Percentiles rank a stretch among this genome's conserved stretches.
Conservation (phyloP, 1,140 invertebrate species). For the Platorchestia sp. region DNA sequence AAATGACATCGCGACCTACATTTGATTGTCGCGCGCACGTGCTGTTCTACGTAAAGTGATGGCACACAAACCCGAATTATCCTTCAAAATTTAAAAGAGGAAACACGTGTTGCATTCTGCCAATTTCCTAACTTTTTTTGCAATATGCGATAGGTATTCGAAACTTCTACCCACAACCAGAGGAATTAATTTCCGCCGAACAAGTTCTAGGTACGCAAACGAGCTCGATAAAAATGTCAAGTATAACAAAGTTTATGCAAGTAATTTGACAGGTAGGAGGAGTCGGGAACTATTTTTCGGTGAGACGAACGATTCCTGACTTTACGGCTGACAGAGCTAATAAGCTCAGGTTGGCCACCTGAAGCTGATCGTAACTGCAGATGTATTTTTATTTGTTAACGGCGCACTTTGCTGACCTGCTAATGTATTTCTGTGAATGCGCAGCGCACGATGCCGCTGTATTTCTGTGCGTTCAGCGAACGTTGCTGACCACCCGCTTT, state of each 20-base stretch:
- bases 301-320: background rate
- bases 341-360: background rate
- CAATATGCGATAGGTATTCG: background rate
- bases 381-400: too few species aligned
- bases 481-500: background rate
- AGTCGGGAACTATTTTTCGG: background rate
- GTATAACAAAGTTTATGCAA: background rate
- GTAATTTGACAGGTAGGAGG: background rate
- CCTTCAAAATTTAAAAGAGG: background rate
- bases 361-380: too few species aligned
- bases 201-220: background rate
- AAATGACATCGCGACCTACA: background rate
- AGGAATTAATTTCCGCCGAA: background rate
- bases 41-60: background rate
- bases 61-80: too few species aligned
- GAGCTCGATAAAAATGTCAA: background rate
- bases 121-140: background rate
- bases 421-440: too few species aligned
- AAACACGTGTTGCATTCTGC: background rate
- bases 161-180: background rate
- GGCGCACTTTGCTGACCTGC: too few species aligned
- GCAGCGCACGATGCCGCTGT: too few species aligned
- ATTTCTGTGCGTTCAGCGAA: background rate
- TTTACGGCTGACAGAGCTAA: background rate
- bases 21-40: background rate